A percentile compares a stretch with the other conserved stretches of the same genome.
Evolutionary conservation across 2,797 vertebrate species (phyloP).

Genomic region (Orestias chungarensis): DNA sequence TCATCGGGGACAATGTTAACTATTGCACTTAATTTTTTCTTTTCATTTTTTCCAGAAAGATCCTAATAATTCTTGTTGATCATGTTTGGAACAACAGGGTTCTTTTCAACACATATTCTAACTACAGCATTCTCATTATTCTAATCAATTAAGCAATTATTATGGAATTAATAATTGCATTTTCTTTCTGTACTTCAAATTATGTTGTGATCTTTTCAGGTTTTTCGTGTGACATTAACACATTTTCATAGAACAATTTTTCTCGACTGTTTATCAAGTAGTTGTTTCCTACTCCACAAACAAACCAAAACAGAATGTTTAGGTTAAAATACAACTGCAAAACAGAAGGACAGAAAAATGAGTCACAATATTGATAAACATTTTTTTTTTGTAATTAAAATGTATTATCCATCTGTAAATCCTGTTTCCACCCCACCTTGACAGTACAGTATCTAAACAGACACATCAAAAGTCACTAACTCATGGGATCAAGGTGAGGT

Average conservation of each 20-base stretch:
- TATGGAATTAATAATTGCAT: background rate
- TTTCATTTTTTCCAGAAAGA: background rate
- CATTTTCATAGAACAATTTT: background rate
- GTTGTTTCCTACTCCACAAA: background rate
- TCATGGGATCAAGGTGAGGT: background rate
- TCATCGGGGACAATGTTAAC: background rate
- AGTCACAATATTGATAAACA: background rate
- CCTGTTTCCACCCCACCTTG: background rate
- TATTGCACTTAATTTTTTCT: background rate
- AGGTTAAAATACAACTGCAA: background rate
- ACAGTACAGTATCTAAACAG: background rate
- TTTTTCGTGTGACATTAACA: background rate
- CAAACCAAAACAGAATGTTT: background rate
- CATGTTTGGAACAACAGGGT: background rate
- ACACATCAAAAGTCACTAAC: background rate
- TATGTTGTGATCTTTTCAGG: background rate
- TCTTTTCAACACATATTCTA: background rate
- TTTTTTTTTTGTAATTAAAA: background rate
- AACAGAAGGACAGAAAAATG: background rate
- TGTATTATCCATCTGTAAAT: background rate
- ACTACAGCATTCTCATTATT: slow-evolving; percentile 1
- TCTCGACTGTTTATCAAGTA: background rate
- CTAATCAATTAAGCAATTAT: slow-evolving; percentile 6
- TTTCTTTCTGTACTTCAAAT: slow-evolving; percentile 1
- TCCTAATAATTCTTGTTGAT: no score